A percentile compares a stretch with the other conserved stretches of the same genome.
Evolutionary conservation across 2,113 vertebrate genomes (phyloP).

Genomic region (Silurus asotus): DNA sequence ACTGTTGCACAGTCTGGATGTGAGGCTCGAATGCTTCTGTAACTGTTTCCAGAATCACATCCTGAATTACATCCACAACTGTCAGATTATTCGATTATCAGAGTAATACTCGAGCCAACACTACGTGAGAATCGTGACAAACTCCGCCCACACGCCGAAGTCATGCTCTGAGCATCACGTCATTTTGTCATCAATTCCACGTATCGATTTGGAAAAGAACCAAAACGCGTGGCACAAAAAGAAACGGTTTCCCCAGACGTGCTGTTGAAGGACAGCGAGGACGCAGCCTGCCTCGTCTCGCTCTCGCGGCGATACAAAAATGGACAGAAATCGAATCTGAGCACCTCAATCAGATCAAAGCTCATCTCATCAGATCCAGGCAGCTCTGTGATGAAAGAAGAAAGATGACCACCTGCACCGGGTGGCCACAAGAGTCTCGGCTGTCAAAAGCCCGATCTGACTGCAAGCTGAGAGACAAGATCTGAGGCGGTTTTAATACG

Average conservation of each 20-base stretch:
- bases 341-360: conserved; percentile 44
- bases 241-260: background rate
- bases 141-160: no score
- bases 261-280: background rate
- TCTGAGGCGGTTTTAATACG: conserved; percentile 29
- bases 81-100: no score
- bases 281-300: background rate
- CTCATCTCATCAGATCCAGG: conserved; percentile 41
- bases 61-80: no score
- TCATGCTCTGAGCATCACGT: no score
- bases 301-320: background rate
- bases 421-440: background rate
- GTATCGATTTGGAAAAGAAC: no score
- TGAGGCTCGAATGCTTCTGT: no score
- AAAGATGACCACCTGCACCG: conserved; percentile 48
- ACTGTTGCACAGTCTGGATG: no score
- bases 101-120: no score
- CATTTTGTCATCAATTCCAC: no score
- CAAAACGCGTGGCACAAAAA: background rate
- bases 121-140: no score
- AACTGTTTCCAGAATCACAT: no score
- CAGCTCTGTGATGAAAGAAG: conserved; percentile 43
- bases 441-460: background rate
- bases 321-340: conserved; percentile 45
- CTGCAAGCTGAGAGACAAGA: conserved; percentile 15